Base-by-base conservation (phyloP, 37 sponge, comb jelly and placozoan species). In the Bolinopsis microptera region DNA sequence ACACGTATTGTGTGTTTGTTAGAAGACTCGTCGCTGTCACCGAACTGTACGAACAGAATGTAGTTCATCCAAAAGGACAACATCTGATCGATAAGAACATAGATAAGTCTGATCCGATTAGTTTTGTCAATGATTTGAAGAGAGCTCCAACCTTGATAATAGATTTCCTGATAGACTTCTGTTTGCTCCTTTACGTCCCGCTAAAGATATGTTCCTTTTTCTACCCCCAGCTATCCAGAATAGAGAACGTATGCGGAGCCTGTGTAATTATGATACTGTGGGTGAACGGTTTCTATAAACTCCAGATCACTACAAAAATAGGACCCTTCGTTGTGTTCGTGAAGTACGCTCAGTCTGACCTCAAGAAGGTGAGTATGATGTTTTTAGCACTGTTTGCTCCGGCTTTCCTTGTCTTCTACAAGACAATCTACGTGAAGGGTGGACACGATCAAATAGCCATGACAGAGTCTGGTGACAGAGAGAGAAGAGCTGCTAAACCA, bases 361-460 rank as follows among this genome's bases (percentile, higher is more conserved):
- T 72, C 22, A 72, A 72, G 75, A 72, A 72, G 18, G 75, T 72
- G 5, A 72, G 27, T 72, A 72, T n/a, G 31, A 72, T 72, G 75
- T 72, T 72, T 28, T 5, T 72, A 28, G 75, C 75, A 8, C 75
- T 72, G 75, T 72, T 72, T 72, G 26, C 18, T 24, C 75, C 75
- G 3, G 75, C 75, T 5, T 21, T 72, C n/a, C 75, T 72, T 8
- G 75, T 72, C n/a, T 72, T 72, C 75, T 72, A 72, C 75, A 72
- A 72, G 75, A 72, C 75, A n/a, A 72, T 72, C 75, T 72, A 72
- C 31, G 75, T 72, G 31, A 72, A n/a, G 75, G 75, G 75, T 21
- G 13, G 31, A n/a, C 26, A 72, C 22, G 31, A n/a, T 5, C 31
- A 72, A n/a, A n/a, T 8, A 72, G n/a, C 26, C 31, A 2, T 3